Evolutionary conservation across 2,888 invertebrate genomes (phyloP).

Genomic region (Protophormia terraenovae): DNA sequence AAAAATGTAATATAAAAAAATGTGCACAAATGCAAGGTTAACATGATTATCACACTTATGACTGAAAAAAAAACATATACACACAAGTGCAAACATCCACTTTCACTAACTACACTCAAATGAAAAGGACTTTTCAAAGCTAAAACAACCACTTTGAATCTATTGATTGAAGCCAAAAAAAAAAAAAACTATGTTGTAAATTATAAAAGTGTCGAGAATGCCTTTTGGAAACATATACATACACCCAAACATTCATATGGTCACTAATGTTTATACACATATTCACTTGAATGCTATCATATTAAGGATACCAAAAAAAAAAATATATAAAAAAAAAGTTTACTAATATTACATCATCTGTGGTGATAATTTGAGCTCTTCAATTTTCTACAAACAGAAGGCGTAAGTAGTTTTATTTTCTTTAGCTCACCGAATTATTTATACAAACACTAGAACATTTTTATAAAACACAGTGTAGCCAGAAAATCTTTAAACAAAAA

Average conservation of each 20-base stretch:
- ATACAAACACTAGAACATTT: neutral
- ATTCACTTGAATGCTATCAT: too few species aligned
- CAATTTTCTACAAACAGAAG: constrained; percentile 57
- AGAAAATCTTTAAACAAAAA: neutral
- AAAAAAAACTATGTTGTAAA: too few species aligned
- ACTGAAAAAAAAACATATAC: neutral
- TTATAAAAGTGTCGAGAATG: constrained; percentile 55
- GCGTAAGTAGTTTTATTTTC: constrained; percentile 48
- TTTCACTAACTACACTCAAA: neutral
- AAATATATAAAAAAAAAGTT: constrained; percentile 18
- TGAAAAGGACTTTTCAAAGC: constrained; percentile 25
- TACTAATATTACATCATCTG: constrained; percentile 70
- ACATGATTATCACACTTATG: constrained; percentile 74
- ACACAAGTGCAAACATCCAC: constrained; percentile 4
- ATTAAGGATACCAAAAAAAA: neutral
- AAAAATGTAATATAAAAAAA: constrained; percentile 51
- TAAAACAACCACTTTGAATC: constrained; percentile 59
- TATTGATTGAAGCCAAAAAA: constrained; percentile 27
- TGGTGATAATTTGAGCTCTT: constrained; percentile 66
- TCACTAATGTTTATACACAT: neutral
- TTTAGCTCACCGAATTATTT: neutral
- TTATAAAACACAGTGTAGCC: neutral
- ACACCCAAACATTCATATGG: neutral
- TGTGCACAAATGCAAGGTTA: constrained; percentile 72
- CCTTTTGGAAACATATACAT: constrained; percentile 9